Percentiles rank a stretch among this genome's conserved stretches.
Evolutionary conservation across 2,888 invertebrate species (phyloP).

Genomic region (Watsonalla cultraria): DNA sequence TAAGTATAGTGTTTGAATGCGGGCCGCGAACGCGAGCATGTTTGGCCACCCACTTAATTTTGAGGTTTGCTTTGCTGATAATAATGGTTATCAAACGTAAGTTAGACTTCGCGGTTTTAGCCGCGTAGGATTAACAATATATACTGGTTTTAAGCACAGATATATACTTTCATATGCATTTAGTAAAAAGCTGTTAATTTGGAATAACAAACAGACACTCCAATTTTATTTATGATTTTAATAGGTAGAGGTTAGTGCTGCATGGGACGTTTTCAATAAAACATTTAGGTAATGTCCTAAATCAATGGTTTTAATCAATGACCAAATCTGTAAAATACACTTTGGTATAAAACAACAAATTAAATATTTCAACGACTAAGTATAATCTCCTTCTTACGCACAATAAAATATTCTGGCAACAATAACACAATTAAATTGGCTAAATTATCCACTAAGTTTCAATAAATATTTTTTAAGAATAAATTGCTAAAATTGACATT

Average conservation of each 20-base stretch:
- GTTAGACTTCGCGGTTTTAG: too few relatives aligned
- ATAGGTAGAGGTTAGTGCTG: not conserved
- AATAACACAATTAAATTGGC: conserved; percentile 32
- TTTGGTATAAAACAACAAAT: conserved; percentile 59
- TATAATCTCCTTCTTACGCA: conserved; percentile 42
- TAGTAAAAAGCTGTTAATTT: too few relatives aligned
- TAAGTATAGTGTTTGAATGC: too few relatives aligned
- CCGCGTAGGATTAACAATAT: not conserved
- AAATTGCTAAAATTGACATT: conserved; percentile 58
- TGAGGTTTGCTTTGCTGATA: too few relatives aligned
- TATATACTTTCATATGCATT: too few relatives aligned
- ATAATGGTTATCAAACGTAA: too few relatives aligned
- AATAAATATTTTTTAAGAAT: conserved; percentile 14
- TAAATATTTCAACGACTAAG: conserved; percentile 36
- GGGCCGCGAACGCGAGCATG: not conserved
- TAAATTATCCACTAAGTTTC: conserved; percentile 27
- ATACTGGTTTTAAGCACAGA: too few relatives aligned
- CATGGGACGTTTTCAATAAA: not conserved
- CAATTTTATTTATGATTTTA: not conserved
- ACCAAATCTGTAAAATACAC: conserved; percentile 55
- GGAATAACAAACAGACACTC: too few relatives aligned
- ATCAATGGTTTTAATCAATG: conserved; percentile 46
- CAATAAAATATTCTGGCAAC: conserved; percentile 41
- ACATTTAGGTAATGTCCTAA: conserved; percentile 25
- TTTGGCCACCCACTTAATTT: not conserved